Evolutionary conservation across 2,888 invertebrate genomes (phyloP).

Genomic region (Amiota minor): DNA sequence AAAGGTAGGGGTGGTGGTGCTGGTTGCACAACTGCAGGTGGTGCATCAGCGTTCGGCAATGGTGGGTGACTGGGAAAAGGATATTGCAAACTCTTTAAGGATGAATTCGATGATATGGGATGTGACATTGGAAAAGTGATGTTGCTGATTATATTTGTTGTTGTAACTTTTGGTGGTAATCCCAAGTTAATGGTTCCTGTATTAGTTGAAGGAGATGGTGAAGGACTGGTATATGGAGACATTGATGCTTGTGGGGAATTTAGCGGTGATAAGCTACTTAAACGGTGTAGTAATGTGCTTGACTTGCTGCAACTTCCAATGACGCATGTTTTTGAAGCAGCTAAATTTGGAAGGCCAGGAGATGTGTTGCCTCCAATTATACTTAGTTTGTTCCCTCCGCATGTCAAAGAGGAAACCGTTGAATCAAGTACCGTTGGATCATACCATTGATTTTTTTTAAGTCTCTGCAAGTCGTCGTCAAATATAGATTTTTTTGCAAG

Average conservation of each 20-base stretch:
- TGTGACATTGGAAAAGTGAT: constrained; percentile 39
- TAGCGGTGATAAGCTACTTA: constrained; percentile 73
- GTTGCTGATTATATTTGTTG: constrained; percentile 27
- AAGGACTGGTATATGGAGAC: constrained; percentile 73
- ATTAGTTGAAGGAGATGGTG: constrained; percentile 70
- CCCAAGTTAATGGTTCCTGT: constrained; percentile 34
- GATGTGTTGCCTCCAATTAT: constrained; percentile 61
- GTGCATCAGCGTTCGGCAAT: constrained; percentile 73
- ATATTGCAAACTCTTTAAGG: constrained; percentile 78
- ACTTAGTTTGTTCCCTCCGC: constrained; percentile 34
- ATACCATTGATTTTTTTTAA: constrained; percentile 90
- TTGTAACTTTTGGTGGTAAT: not conserved
- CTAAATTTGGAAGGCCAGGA: constrained; percentile 70
- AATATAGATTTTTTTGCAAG: constrained; percentile 94
- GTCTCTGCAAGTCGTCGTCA: constrained; percentile 94
- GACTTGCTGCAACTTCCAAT: constrained; percentile 57
- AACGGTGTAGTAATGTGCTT: constrained; percentile 62
- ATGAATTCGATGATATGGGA: constrained; percentile 56
- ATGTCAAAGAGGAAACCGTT: not conserved
- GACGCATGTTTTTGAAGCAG: constrained; percentile 64
- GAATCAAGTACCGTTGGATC: constrained; percentile 75
- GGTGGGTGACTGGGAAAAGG: constrained; percentile 87
- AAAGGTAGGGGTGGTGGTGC: constrained; percentile 57
- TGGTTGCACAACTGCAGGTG: constrained; percentile 62
- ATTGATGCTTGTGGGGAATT: constrained; percentile 73